phyloP scores from a whole-genome alignment of 2,888 invertebrate species.

The Altica lythri region DNA sequence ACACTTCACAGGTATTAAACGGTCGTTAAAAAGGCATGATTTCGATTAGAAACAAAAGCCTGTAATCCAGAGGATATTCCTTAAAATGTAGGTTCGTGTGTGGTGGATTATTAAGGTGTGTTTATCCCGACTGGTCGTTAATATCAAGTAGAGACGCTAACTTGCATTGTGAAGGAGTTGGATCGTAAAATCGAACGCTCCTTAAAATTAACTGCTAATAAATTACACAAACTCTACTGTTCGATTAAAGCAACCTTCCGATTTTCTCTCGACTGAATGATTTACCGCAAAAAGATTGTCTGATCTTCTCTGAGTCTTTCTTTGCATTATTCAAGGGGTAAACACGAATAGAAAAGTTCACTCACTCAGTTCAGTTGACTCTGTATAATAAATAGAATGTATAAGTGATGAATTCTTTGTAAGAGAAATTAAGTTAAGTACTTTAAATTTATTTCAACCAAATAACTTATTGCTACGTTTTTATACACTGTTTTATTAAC shows the following conservation, averaged over 20 bases:
- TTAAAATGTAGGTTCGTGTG: no score
- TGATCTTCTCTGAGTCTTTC: conserved; percentile 33
- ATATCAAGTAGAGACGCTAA: conserved; percentile 47
- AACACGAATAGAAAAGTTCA: no score
- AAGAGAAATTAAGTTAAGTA: not conserved
- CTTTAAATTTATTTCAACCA: not conserved
- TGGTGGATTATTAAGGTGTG: conserved; percentile 38
- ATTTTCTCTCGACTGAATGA: conserved; percentile 44
- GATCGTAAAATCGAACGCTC: conserved; percentile 56
- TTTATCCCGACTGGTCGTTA: conserved; percentile 45
- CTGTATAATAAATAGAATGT: not conserved
- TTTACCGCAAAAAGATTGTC: conserved; percentile 42
- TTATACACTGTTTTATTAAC: no score
- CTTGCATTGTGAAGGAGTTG: conserved; percentile 36
- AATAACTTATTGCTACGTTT: no score
- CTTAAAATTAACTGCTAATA: conserved; percentile 57
- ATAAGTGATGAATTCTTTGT: not conserved
- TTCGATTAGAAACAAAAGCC: no score
- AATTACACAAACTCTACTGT: conserved; percentile 47
- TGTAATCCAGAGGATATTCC: no score
- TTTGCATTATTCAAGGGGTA: no score
- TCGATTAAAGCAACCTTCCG: conserved; percentile 35
- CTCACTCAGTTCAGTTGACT: not conserved
- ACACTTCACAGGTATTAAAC: no score
- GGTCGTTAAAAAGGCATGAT: no score